Evolutionary conservation across 2,797 vertebrate species (phyloP).

Genomic region (Darevskia mixta): DNA sequence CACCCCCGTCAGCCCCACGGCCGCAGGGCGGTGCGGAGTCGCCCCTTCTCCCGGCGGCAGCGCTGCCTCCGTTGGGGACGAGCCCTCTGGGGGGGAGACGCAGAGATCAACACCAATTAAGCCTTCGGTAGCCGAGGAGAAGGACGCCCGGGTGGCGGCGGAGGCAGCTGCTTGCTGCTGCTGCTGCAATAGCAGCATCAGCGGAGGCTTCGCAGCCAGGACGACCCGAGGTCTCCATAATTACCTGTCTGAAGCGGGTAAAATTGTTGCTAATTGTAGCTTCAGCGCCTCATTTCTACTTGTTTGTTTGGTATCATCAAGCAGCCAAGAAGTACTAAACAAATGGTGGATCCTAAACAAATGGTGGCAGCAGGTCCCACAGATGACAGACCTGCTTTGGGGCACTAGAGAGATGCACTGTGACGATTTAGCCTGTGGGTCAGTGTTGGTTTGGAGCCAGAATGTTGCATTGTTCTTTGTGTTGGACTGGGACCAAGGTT

Average conservation of each 20-base stretch:
- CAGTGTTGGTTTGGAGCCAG: not conserved
- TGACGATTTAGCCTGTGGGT: not conserved
- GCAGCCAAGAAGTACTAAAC: not conserved
- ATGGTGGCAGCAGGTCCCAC: not conserved
- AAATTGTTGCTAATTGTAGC: conserved; percentile 5
- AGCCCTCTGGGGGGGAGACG: not conserved
- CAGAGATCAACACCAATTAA: conserved; percentile 52
- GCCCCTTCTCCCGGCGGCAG: not conserved
- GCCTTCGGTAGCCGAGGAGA: conserved; percentile 6
- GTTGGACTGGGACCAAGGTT: not conserved
- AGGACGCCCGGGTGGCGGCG: not conserved
- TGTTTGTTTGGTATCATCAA: conserved; percentile 22
- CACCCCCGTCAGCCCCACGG: not conserved
- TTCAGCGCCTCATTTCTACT: conserved; percentile 9
- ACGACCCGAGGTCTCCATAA: not conserved
- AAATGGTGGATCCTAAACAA: not conserved
- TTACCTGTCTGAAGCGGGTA: not conserved
- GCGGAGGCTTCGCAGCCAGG: too few species aligned
- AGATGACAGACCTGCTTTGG: not conserved
- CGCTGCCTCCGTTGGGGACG: not conserved
- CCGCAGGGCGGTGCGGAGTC: not conserved
- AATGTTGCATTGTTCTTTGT: not conserved
- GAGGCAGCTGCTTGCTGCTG: not conserved
- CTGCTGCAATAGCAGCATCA: not conserved
- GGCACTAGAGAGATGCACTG: not conserved